Evolutionary conservation across 2,113 vertebrate species (phyloP).

Genomic region (Pangasianodon gigas): DNA sequence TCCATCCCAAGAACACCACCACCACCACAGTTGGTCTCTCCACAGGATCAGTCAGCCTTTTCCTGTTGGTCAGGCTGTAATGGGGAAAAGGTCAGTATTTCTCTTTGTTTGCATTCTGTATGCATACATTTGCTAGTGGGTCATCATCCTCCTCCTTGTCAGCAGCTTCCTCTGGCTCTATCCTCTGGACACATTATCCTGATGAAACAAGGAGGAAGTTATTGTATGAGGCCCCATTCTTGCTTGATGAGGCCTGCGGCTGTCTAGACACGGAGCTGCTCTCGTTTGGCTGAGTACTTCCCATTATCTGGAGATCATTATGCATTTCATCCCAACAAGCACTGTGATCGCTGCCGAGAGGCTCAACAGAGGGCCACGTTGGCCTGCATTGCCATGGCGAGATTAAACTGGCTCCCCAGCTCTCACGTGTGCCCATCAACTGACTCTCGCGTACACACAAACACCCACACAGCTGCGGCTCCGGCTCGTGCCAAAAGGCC

Average conservation of each 20-base stretch:
- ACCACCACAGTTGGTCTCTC: neutral
- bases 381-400: conserved; percentile 60
- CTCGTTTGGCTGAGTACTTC: conserved; percentile 63
- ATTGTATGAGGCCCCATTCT: conserved; percentile 44
- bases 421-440: conserved; percentile 50
- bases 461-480: conserved; percentile 31
- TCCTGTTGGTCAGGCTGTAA: neutral
- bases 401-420: conserved; percentile 65
- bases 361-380: conserved; percentile 59
- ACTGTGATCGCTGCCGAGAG: conserved; percentile 60
- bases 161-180: neutral
- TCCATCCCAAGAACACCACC: neutral
- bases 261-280: conserved; percentile 51
- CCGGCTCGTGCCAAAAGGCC: conserved; percentile 27
- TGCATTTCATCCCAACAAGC: conserved; percentile 68
- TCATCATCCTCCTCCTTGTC: neutral
- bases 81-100: neutral
- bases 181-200: conserved; percentile 16
- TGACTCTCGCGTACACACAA: conserved; percentile 34
- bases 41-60: neutral
- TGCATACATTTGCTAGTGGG: neutral
- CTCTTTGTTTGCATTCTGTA: neutral
- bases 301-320: conserved; percentile 67
- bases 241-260: conserved; percentile 48
- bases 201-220: conserved; percentile 41